These are phyloP conservation scores for Manis crassicaudata DNA, from an alignment of 2,797 vertebrate species.

Conservation along the genomic window DNA sequence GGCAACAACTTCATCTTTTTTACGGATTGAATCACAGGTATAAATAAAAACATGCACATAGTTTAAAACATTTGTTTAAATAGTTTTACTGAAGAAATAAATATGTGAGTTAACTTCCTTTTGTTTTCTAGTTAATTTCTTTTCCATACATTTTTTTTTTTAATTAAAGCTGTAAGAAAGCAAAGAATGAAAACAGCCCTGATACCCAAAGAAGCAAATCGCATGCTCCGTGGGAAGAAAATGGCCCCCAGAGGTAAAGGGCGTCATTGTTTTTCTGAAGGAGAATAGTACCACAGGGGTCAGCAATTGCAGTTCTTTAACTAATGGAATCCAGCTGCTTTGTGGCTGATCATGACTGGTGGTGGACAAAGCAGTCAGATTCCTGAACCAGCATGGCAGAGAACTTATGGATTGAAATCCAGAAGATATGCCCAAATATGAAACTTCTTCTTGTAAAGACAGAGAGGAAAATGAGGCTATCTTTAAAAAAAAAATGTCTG, in stretches of 20 bases:
- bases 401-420: background rate
- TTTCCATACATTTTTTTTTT: slow-evolving; percentile 51
- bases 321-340: background rate
- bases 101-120: background rate
- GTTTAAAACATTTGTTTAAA: background rate
- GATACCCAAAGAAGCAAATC: slow-evolving; percentile 88
- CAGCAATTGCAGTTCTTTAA: background rate
- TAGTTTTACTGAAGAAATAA: slow-evolving; percentile 7
- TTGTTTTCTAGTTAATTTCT: slow-evolving; percentile 64
- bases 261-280: background rate
- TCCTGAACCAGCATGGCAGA: background rate
- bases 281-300: background rate
- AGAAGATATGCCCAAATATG: background rate
- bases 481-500: background rate
- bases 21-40: background rate
- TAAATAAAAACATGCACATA: background rate
- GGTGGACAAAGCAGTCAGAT: background rate
- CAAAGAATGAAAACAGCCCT: slow-evolving; percentile 88
- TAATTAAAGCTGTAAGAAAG: slow-evolving; percentile 87
- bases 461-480: background rate
- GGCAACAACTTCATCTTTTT: background rate
- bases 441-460: background rate
- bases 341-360: background rate
- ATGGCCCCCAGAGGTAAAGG: slow-evolving; percentile 88
- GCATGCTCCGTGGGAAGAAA: slow-evolving; percentile 90